These are phyloP conservation scores for Amphimallon solstitiale DNA, from an alignment of 2,888 invertebrate genomes.

Conservation along the genomic window DNA sequence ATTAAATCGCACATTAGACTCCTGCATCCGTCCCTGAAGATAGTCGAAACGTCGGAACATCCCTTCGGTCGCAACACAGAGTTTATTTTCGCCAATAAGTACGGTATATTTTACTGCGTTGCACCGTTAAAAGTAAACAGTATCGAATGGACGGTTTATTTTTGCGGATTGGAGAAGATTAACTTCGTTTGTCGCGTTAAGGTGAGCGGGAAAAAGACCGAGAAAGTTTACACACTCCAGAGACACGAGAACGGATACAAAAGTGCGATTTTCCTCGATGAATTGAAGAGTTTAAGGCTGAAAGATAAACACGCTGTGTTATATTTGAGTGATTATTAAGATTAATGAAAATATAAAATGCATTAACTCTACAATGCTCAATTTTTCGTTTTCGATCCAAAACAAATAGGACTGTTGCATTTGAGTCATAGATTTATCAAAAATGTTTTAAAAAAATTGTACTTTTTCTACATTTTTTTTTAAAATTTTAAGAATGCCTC, in stretches of 20 bases:
- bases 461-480: no score
- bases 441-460: no score
- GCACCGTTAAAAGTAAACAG: slow-evolving; percentile 26
- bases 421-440: no score
- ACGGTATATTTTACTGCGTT: slow-evolving; percentile 43
- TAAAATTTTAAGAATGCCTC: no score
- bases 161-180: slow-evolving; percentile 41
- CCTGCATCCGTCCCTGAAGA: slow-evolving; percentile 42
- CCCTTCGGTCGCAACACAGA: slow-evolving; percentile 36
- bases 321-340: slow-evolving; percentile 19
- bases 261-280: slow-evolving; percentile 30
- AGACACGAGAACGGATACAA: slow-evolving; percentile 26
- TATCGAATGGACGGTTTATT: slow-evolving; percentile 42
- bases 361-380: no score
- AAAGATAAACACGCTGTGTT: slow-evolving; percentile 38
- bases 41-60: slow-evolving; percentile 33
- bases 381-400: no score
- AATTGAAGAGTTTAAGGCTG: slow-evolving; percentile 32
- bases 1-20: slow-evolving; percentile 43
- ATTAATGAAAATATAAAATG: not conserved
- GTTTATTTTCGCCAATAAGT: slow-evolving; percentile 40
- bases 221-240: slow-evolving; percentile 27
- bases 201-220: slow-evolving; percentile 30
- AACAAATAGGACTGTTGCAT: no score
- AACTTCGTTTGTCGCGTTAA: slow-evolving; percentile 38